Base-by-base conservation (phyloP, 2,113 vertebrate genomes). In the Protobothrops flavoviridis region DNA sequence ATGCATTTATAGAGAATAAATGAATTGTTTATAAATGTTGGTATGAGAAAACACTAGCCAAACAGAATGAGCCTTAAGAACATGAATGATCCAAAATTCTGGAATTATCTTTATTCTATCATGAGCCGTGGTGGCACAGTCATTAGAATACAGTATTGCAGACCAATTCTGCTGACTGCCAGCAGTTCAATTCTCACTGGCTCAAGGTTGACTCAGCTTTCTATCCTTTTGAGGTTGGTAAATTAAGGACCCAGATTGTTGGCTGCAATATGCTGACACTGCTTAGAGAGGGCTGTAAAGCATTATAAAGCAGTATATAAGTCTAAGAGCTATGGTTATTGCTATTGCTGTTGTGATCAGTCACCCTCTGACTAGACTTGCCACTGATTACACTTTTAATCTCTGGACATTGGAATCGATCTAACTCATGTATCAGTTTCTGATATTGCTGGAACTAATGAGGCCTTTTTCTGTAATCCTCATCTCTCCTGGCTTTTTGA, bases 381-480 rank as follows among this genome's bases (percentile, higher is more conserved):
- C 61, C 87, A 94, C 45, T 92, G 86, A 69, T 52, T 92, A 69
- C n/a, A 88, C 1, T 86, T 95, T 95, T 94, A 93, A 95, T 94
- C 81, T 95, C 50, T 93, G 88, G 55, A 90, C 69, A 85, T 96
- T 94, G 93, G 43, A 91, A 87, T 55, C 3, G 17, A 93, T 91
- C 56, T 93, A 93, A 95, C 52, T 94, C 89, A 95, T 97, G 95
- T 96, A 97, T 96, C 95, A 96, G 86, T 90, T 93, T 91, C 88
- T 96, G 95, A 92, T 91, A 94, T 95, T 95, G 57, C 26, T 23
- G 88, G 94, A 95, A 94, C 91, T 92, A 95, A 94, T 53, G 87
- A 95, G 0, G 91, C 95, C 89, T 90, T 90, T 93, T 95, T 96
- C 94, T 93, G 61, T 96, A 96, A 96, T 96, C 69, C 53, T 39